Evolutionary conservation across 2,888 invertebrate species (phyloP), one percentile per base, ranked within the genome.

Genomic region (Ochropleura plecta): DNA sequence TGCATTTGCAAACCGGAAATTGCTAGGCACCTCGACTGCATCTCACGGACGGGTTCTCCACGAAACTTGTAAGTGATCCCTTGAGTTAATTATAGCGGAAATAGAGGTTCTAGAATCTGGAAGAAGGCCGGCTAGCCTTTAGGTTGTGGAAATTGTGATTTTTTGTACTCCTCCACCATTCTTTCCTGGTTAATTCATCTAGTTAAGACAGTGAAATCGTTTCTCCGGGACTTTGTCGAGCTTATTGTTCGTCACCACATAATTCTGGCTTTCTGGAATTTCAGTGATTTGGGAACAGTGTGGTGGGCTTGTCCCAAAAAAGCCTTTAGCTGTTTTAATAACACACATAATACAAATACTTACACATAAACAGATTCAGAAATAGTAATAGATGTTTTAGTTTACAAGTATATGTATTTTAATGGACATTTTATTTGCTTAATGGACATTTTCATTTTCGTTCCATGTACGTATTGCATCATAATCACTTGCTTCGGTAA

Each of bases 1-100:
- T 49, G 57, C 48, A 60, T 81, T 62, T 68, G 75, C 69, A 78
- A 70, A 44, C 53, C 72, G 76, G 81, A 76, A 70, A 81, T 83
- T 71, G 69, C 69, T 40, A 46, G 12, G n/a, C 14, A 65, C 63
- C 30, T 30, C 16, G 48, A 59, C 18, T 55, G 78, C 63, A 68
- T 55, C 64, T 40, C 57, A 71, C 70, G 42, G 64, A 70, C 71
- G 65, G 46, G 55, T 51, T 46, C 64, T 60, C 30, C 10, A 16
- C 18, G 30, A n/a, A 57, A 73, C 70, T 76, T 73, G 64, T 70
- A 84, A 79, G 82, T 60, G 18, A 80, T 79, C 77, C 64, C 18
- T 57, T 70, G 62, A 73, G 67, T 79, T 76, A 73, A 76, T 73
- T 77, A 76, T 51, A 55, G n/a, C 46, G 42, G 46, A 48, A 30